phyloP scores from a whole-genome alignment of 2,797 vertebrate genomes.

The Cryptoprocta ferox region DNA sequence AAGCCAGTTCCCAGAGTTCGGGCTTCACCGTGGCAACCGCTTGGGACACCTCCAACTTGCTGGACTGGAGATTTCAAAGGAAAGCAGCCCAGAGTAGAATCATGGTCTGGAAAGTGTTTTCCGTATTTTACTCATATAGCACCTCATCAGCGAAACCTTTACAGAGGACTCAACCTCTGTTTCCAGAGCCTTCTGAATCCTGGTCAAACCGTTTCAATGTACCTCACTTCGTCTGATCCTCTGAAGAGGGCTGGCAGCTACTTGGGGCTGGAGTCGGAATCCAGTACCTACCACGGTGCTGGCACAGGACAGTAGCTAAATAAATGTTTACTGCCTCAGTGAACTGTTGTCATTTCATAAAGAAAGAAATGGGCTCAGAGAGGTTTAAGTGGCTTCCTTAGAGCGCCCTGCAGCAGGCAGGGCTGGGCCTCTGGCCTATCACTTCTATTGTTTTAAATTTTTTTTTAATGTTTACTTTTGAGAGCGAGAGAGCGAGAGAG shows the following conservation, averaged over 20 bases:
- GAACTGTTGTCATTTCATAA: slow-evolving; percentile 21
- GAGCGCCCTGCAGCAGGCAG: background rate
- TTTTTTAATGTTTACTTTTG: too few species aligned
- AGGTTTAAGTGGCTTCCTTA: background rate
- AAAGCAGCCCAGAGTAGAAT: slow-evolving; percentile 17
- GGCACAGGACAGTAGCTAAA: background rate
- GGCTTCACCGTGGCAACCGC: slow-evolving; percentile 47
- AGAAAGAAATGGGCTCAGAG: slow-evolving; percentile 34
- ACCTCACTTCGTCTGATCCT: slow-evolving; percentile 57
- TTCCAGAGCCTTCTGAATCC: slow-evolving; percentile 47
- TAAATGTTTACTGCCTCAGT: background rate
- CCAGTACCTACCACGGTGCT: slow-evolving; percentile 63
- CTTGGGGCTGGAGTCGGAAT: background rate
- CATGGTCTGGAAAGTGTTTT: slow-evolving; percentile 34
- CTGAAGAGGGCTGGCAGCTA: slow-evolving; percentile 19
- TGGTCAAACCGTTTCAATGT: slow-evolving; percentile 20
- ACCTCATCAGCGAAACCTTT: slow-evolving; percentile 68
- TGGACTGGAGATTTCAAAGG: slow-evolving; percentile 57
- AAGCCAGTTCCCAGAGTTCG: slow-evolving; percentile 54
- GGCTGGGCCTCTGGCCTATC: background rate
- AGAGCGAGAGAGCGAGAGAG: too few species aligned
- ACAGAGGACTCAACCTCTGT: background rate
- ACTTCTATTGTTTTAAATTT: background rate
- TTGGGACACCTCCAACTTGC: slow-evolving; percentile 65
- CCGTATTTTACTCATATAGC: slow-evolving; percentile 39